Evolutionary conservation across 1,140 invertebrate genomes (phyloP).

Genomic region (Cyclina sinensis): DNA sequence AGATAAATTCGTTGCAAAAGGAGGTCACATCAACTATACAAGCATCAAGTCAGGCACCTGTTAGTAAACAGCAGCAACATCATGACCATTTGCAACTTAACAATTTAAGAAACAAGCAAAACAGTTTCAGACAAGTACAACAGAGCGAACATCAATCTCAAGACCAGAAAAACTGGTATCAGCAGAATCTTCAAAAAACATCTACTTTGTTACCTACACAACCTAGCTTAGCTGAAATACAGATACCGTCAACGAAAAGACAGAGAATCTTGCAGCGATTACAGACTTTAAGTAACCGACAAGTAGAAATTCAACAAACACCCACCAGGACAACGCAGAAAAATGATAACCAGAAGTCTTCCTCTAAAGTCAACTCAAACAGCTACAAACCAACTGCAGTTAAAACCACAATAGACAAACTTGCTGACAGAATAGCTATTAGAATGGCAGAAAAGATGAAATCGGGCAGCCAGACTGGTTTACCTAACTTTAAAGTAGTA

Average conservation of each 20-base stretch:
- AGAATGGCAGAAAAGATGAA: neutral
- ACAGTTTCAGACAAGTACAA: neutral
- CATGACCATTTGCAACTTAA: neutral
- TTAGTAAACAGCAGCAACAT: neutral
- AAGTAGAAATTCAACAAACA: neutral
- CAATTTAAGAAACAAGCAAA: neutral
- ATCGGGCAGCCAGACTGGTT: neutral
- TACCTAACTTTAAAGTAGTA: neutral
- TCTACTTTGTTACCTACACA: too few species aligned
- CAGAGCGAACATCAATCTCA: neutral
- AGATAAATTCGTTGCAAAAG: neutral
- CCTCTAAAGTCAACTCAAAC: too few species aligned
- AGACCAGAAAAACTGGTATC: neutral
- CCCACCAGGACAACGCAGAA: neutral
- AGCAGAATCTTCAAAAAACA: neutral
- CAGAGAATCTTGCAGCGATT: neutral
- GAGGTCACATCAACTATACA: neutral
- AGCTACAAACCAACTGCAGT: neutral
- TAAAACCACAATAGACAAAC: conserved; percentile 9
- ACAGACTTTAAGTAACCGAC: neutral
- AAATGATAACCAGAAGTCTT: neutral
- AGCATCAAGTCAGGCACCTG: neutral
- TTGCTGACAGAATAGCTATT: neutral
- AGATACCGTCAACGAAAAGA: neutral
- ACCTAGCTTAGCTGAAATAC: neutral